A percentile compares a stretch with the other conserved stretches of the same genome.
Conservation (phyloP, 2,797 vertebrate genomes). For the Tragelaphus eurycerus region DNA sequence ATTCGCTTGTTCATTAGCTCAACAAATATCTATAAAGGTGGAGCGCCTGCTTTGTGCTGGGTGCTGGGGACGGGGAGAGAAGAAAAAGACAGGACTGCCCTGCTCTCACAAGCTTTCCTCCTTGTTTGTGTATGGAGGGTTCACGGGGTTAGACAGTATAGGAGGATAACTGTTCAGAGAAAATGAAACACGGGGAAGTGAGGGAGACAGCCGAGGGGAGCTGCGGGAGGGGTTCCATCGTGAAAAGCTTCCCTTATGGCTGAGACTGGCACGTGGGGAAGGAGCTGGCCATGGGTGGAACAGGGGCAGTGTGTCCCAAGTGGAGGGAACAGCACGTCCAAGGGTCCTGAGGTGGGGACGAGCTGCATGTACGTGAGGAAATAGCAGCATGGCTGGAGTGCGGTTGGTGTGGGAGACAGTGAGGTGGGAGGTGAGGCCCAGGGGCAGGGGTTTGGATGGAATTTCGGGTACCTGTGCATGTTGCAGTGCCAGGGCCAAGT, state of each 20-base stretch:
- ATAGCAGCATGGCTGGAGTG: neutral
- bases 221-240: neutral
- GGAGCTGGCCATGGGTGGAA: neutral
- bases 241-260: neutral
- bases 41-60: neutral
- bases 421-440: neutral
- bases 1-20: rapidly evolving
- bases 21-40: neutral
- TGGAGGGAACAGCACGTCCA: rapidly evolving
- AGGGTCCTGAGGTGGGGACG: neutral
- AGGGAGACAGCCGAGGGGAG: neutral
- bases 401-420: too few relatives aligned
- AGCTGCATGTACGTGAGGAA: neutral
- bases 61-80: neutral
- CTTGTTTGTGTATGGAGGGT: neutral
- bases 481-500: neutral
- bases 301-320: neutral
- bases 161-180: neutral
- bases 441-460: too few relatives aligned
- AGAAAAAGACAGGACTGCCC: neutral
- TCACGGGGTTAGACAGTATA: rapidly evolving
- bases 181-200: neutral
- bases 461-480: neutral
- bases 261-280: neutral
- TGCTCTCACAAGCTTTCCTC: neutral